Conservation (phyloP, 2,888 invertebrate species). For the Microchrysa polita region DNA sequence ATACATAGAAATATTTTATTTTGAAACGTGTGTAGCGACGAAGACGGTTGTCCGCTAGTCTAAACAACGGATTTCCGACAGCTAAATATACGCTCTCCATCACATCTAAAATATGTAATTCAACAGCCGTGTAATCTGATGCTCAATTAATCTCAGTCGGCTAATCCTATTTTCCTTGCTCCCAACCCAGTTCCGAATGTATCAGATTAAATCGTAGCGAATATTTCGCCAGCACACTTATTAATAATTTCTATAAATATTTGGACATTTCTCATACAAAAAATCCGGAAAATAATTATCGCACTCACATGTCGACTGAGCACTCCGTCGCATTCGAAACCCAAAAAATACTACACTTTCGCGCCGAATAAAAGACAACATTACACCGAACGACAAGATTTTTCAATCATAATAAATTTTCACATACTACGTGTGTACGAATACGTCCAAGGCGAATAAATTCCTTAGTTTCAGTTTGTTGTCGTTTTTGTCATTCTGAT, state of each 20-base stretch:
- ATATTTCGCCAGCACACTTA: conserved; percentile 35
- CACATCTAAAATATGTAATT: not conserved
- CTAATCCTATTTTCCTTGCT: not conserved
- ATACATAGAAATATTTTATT: too few relatives aligned
- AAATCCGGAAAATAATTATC: conserved; percentile 48
- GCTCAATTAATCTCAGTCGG: conserved; percentile 6
- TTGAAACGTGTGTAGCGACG: not conserved
- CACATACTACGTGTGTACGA: conserved; percentile 24
- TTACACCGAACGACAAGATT: conserved; percentile 48
- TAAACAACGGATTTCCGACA: conserved; percentile 16
- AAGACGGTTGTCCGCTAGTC: conserved; percentile 15
- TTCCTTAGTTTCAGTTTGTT: conserved; percentile 37
- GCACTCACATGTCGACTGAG: conserved; percentile 35
- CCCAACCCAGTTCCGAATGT: too few relatives aligned
- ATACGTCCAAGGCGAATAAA: conserved; percentile 41
- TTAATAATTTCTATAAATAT: conserved; percentile 50
- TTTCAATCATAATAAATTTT: conserved; percentile 50
- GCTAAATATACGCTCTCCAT: not conserved
- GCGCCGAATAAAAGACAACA: conserved; percentile 21
- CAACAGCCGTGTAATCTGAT: not conserved
- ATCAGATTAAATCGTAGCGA: too few relatives aligned
- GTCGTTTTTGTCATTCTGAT: conserved; percentile 8
- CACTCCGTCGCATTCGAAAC: not conserved
- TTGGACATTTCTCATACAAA: conserved; percentile 48
- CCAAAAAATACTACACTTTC: too few relatives aligned